These are phyloP conservation scores for Dorcus parallelipipedus DNA, from an alignment of 2,888 invertebrate genomes.

Conservation along the genomic window DNA sequence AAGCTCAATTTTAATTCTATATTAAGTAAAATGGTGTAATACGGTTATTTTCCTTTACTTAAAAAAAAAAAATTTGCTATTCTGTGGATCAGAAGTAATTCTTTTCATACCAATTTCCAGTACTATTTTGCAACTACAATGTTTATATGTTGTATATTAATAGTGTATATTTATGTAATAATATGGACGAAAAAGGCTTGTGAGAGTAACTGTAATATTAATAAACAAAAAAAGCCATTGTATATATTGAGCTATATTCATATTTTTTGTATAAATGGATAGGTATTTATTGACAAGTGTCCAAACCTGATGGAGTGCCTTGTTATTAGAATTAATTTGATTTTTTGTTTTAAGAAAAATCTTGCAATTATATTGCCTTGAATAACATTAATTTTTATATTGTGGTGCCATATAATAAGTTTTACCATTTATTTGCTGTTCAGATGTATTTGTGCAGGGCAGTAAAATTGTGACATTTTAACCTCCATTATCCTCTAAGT, in stretches of 20 bases:
- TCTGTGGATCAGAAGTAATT: too few species aligned
- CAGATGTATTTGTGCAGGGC: conserved; percentile 9
- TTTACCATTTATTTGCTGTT: conserved; percentile 14
- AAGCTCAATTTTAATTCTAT: conserved; percentile 16
- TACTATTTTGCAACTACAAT: background rate
- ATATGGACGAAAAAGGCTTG: conserved; percentile 37
- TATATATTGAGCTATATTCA: conserved; percentile 29
- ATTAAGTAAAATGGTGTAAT: background rate
- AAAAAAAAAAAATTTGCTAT: too few species aligned
- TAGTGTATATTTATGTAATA: conserved; percentile 22
- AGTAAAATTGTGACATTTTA: conserved; percentile 10
- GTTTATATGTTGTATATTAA: conserved; percentile 8
- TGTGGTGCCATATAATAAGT: background rate
- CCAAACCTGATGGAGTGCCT: conserved; percentile 44
- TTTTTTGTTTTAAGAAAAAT: conserved; percentile 13
- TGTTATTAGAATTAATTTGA: conserved; percentile 35
- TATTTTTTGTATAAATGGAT: conserved; percentile 33
- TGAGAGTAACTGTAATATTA: conserved; percentile 36
- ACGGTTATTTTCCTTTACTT: background rate
- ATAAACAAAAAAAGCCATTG: conserved; percentile 15
- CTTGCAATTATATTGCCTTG: background rate
- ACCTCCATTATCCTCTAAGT: conserved; percentile 4
- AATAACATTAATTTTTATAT: too few species aligned
- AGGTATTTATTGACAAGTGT: conserved; percentile 33
- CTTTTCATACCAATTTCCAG: too few species aligned